These are phyloP conservation scores for Hirudinaria manillensis DNA, from an alignment of 2,888 invertebrate genomes.

Conservation along the genomic window DNA sequence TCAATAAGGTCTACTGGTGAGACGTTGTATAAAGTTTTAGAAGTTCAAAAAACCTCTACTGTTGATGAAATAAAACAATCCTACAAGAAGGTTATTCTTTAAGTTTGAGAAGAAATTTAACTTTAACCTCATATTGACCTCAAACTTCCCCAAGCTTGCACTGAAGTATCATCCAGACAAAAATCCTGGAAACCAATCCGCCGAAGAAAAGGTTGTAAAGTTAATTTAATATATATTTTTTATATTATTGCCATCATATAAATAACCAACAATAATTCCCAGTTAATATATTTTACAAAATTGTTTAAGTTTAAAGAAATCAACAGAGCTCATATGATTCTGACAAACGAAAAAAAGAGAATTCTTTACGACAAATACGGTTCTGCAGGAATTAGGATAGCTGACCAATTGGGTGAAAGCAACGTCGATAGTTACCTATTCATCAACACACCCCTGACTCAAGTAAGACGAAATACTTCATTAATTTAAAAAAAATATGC, in stretches of 20 bases:
- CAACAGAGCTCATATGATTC: slow-evolving; percentile 15
- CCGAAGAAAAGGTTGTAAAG: slow-evolving; percentile 1
- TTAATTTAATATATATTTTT: background rate
- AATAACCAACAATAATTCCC: background rate
- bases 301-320: background rate
- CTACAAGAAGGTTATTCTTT: background rate
- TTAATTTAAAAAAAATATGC: background rate
- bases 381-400: background rate
- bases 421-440: background rate
- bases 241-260: background rate
- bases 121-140: background rate
- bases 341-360: slow-evolving; percentile 18
- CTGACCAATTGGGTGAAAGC: slow-evolving; percentile 1
- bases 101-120: background rate
- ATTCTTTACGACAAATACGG: slow-evolving; percentile 22
- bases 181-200: background rate
- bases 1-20: too few relatives aligned
- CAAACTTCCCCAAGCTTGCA: slow-evolving; percentile 1
- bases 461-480: background rate
- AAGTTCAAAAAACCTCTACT: background rate
- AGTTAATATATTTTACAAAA: background rate
- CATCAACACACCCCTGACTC: background rate
- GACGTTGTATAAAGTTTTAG: too few relatives aligned
- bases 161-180: slow-evolving; percentile 16
- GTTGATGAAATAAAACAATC: background rate